A percentile compares a stretch with the other conserved stretches of the same genome.
Evolutionary conservation across 2,888 invertebrate genomes (phyloP).

Genomic region (Heliconius charithonia): DNA sequence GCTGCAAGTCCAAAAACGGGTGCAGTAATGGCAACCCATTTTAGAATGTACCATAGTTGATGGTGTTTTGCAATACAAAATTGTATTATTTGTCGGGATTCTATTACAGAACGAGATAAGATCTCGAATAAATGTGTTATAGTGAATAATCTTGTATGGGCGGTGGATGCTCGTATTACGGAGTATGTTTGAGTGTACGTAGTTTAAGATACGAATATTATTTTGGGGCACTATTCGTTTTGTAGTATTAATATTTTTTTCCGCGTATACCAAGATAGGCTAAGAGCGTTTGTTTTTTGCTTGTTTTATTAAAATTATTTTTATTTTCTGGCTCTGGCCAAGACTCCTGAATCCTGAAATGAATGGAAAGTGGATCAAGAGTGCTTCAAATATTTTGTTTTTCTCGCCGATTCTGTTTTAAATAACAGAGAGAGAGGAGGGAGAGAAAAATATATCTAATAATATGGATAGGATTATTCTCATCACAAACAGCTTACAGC

Average conservation of each 20-base stretch:
- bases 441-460: background rate
- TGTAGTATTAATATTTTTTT: no score
- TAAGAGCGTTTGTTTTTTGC: no score
- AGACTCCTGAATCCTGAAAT: no score
- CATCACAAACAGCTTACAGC: background rate
- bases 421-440: no score
- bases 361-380: no score
- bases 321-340: no score
- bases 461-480: background rate
- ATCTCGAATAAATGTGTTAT: slow-evolving; percentile 1
- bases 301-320: no score
- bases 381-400: no score
- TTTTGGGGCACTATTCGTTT: no score
- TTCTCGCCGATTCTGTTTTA: no score
- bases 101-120: slow-evolving; percentile 3
- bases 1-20: slow-evolving; percentile 22
- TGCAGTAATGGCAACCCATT: slow-evolving; percentile 18
- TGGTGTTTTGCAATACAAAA: slow-evolving; percentile 13
- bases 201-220: background rate
- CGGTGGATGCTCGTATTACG: background rate
- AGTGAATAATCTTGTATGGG: slow-evolving; percentile 1
- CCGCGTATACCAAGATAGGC: no score
- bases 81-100: slow-evolving; percentile 18
- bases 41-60: slow-evolving; percentile 11
- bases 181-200: background rate